Evolutionary conservation across 2,797 vertebrate species (phyloP), one percentile per base, ranked within the genome.

Genomic region (Pangasius macronema): DNA sequence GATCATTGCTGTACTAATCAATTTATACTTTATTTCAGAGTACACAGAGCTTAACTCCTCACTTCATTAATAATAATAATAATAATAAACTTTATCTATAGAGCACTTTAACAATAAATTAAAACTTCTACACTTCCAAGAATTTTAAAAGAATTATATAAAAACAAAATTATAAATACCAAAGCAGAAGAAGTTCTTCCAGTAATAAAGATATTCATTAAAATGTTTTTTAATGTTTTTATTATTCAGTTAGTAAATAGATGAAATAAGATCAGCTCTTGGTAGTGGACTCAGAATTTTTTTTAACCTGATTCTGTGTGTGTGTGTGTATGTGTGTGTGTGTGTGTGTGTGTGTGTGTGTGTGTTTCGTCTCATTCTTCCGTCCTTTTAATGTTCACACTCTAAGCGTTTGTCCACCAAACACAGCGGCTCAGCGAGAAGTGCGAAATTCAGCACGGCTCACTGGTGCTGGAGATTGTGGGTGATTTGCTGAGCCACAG

Each of bases 241-340:
- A 42, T 42, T 42, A 42, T 42, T 42, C 42, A 42, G 6, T 42
- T 1, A 42, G 42, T 42, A 42, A 42, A 42, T 42, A 42, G 42
- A 42, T 33, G 46, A 65, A 83, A 18, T 83, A 57, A 33, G 51
- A 79, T 79, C 76, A 53, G 65, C 27, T 70, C 30, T 55, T 72
- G 5, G 67, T 22, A 42, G 30, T 72, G 67, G 51, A 42, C 67
- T 72, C 55, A 61, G 51, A 79, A 30, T 36, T 14, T 61, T 57
- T 57, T 80, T 59, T 39, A 61, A 24, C 49, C 46, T 51, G 27
- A 51, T 51, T 46, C 8, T 30, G 55, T 70, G 70, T 49, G 80
- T 84, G 86, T 67, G 86, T 61, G 82, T 30, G 70, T 61, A 73
- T 30, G 70, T 68, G 77, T 65, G 82, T 75, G 53, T 86, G 55